Base-by-base conservation (phyloP, 1,140 invertebrate genomes). In the Pogonus chalceus region DNA sequence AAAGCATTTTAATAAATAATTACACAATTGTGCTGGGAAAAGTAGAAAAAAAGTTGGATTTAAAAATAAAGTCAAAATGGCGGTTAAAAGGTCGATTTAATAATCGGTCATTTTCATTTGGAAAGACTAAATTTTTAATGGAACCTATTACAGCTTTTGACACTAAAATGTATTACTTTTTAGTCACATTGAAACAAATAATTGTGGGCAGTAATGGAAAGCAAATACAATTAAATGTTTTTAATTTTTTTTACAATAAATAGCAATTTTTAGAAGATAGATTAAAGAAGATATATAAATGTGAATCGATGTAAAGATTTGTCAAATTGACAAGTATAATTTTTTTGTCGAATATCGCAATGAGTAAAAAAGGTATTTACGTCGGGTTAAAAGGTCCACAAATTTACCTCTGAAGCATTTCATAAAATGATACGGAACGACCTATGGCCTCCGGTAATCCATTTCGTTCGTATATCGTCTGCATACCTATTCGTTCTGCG, bases 361-460 rank as follows among this genome's bases (percentile, higher is more conserved):
- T 31, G 4, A 31, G 4, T 4, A 4, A 4, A 4, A 7, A 14
- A 31, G 14, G 26, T 31, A 31, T 31, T 31, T 31, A 31, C 14
- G 26, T 4, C 26, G 14, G 26, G 26, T 31, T 31, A 31, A 14
- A 31, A 31, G 26, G 26, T 31, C 26, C 26, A 31, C 26, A 31
- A 31, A 14, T 31, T 31, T 14, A 31, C 26, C 26, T 31, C 26
- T 31, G 7, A 7, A 14, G 4, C 26, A n/a, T 9, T 43, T 43
- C 37, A 43, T 43, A 43, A 43, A 43, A 43, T 16, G 37, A 43
- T 43, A 16, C 37, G 37, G 37, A 43, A 12, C 37, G 18, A 18
- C 37, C 37, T 43, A 4, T 43, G 37, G 18, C 37, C 37, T 43
- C 18, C 18, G 7, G 18, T 43, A 43, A 43, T 43, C 37, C 37